Percentiles rank a stretch among this genome's conserved stretches.
Evolutionary conservation across 2,888 invertebrate genomes (phyloP).

Genomic region (Dryomyza anilis): DNA sequence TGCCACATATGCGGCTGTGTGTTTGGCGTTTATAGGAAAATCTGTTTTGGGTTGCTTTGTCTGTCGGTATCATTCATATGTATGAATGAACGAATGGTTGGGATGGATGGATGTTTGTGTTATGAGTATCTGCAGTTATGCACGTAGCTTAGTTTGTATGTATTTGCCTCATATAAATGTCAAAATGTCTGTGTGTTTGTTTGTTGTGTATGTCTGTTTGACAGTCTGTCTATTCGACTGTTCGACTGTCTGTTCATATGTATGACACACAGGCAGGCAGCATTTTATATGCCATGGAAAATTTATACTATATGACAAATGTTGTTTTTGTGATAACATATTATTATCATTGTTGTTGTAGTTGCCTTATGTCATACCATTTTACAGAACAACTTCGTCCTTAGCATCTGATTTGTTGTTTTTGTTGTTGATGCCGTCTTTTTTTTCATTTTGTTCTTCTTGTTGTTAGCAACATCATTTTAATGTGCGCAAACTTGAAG

Average conservation of each 20-base stretch:
- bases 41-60: no score
- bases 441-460: constrained; percentile 9
- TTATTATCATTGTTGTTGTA: constrained; percentile 30
- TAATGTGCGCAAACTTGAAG: no score
- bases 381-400: no score
- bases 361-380: neutral
- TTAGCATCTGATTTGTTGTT: constrained; percentile 26
- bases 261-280: constrained; percentile 20
- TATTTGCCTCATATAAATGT: neutral
- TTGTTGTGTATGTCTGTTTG: constrained; percentile 24
- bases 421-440: constrained; percentile 25
- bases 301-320: constrained; percentile 6
- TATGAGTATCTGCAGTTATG: constrained; percentile 15
- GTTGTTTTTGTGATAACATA: neutral
- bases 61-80: neutral
- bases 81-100: neutral
- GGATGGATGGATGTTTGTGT: neutral
- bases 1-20: neutral
- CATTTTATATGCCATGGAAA: constrained; percentile 17
- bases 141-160: no score
- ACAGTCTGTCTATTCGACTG: no score
- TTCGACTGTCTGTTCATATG: constrained; percentile 19
- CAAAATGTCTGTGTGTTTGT: constrained; percentile 30
- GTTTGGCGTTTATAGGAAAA: no score
- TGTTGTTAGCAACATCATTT: no score